Evolutionary conservation across 2,797 vertebrate genomes (phyloP).

Genomic region (Crenichthys baileyi): DNA sequence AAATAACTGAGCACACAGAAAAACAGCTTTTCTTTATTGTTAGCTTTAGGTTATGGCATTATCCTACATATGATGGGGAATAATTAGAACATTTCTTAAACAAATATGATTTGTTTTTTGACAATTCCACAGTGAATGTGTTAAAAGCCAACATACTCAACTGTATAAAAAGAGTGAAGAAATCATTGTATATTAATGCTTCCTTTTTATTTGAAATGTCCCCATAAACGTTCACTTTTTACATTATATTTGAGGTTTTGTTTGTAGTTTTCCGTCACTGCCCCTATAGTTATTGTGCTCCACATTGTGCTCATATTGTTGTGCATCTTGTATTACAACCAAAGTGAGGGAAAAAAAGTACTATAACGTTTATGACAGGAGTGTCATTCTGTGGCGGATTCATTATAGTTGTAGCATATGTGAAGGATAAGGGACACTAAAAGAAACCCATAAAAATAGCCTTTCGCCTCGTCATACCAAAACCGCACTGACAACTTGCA

Average conservation of each 20-base stretch:
- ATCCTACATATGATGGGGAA: too few species aligned
- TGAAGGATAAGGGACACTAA: not conserved
- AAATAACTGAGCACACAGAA: too few species aligned
- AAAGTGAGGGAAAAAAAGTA: not conserved
- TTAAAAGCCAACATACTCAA: not conserved
- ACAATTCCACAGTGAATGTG: too few species aligned
- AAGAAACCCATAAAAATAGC: conserved; percentile 53
- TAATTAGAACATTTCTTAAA: too few species aligned
- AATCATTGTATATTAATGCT: not conserved
- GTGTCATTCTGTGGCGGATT: not conserved
- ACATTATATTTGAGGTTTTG: not conserved
- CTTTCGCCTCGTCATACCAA: not conserved
- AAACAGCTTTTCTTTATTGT: too few species aligned
- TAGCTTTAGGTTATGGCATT: too few species aligned
- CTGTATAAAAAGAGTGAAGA: not conserved
- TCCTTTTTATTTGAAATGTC: not conserved
- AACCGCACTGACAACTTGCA: rapidly evolving
- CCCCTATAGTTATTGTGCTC: not conserved
- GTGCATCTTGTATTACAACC: not conserved
- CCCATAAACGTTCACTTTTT: not conserved
- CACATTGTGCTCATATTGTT: not conserved
- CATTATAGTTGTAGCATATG: not conserved
- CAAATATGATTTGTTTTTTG: too few species aligned
- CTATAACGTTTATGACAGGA: not conserved
- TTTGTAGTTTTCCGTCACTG: not conserved